phyloP scores from a whole-genome alignment of 2,113 vertebrate genomes.

The Corythaeola cristata region DNA sequence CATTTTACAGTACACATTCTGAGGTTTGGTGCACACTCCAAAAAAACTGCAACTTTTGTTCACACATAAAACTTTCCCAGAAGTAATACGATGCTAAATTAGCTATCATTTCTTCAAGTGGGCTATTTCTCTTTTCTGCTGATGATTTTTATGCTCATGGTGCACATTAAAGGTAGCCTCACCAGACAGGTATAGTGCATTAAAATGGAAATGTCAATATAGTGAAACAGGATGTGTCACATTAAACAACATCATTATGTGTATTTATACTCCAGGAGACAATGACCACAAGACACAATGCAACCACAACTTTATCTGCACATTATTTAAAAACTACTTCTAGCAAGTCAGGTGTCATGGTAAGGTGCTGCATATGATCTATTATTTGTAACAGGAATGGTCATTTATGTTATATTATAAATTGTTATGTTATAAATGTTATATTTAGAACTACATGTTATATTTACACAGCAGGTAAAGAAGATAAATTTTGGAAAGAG shows the following conservation, averaged over 20 bases:
- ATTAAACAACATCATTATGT: conserved; percentile 16
- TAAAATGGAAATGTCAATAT: conserved; percentile 52
- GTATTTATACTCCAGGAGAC: conserved; percentile 6
- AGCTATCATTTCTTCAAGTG: conserved; percentile 10
- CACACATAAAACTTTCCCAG: conserved; percentile 22
- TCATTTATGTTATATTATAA: no score
- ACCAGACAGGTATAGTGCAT: conserved; percentile 1
- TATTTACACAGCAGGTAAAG: background rate
- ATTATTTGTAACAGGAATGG: background rate
- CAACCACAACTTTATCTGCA: background rate
- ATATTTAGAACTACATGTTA: background rate
- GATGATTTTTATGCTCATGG: conserved; percentile 1
- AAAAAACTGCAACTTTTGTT: conserved; percentile 12
- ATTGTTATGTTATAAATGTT: no score
- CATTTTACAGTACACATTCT: background rate
- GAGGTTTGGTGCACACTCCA: background rate
- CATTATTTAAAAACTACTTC: background rate
- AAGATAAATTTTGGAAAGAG: background rate
- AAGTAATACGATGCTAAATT: conserved; percentile 17
- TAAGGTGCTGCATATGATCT: background rate
- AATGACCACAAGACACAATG: background rate
- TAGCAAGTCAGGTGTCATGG: background rate
- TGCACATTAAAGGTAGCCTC: background rate
- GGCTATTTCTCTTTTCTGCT: conserved; percentile 2
- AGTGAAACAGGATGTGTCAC: background rate